Conservation (phyloP, 2,113 vertebrate species). For the Rafetus swinhoei region DNA sequence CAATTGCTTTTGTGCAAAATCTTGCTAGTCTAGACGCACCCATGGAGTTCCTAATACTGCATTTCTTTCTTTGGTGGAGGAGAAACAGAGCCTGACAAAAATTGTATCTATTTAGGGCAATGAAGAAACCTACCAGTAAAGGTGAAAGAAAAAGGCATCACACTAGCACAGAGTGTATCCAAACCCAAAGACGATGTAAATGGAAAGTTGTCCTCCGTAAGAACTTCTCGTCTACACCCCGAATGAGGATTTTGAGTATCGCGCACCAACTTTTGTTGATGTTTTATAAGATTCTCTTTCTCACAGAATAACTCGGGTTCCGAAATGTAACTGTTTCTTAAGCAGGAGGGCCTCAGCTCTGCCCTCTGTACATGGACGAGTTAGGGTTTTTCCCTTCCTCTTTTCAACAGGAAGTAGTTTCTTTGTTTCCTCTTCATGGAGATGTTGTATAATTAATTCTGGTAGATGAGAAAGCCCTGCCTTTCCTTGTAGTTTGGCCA, state of each 20-base stretch:
- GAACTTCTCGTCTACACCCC: neutral
- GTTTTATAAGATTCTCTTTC: conserved; percentile 18
- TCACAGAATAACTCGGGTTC: accelerated
- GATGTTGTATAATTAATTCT: neutral
- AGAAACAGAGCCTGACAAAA: neutral
- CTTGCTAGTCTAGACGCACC: too few species aligned
- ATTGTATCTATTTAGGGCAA: neutral
- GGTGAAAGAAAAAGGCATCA: conserved; percentile 46
- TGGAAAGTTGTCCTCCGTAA: neutral
- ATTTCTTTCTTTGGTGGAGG: neutral
- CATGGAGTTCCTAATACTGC: neutral
- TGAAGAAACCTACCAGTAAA: neutral
- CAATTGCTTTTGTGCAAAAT: too few species aligned
- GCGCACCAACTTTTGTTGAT: conserved; percentile 6
- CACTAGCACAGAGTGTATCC: neutral
- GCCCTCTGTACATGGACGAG: accelerated
- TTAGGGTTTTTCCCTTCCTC: accelerated
- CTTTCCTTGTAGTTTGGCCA: neutral
- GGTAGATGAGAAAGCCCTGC: neutral
- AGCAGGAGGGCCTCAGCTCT: accelerated
- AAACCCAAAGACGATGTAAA: conserved; percentile 14
- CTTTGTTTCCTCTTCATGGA: neutral
- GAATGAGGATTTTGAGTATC: neutral
- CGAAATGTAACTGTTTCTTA: neutral
- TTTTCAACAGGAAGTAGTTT: accelerated